Evolutionary conservation across 2,113 vertebrate species (phyloP), one percentile per base, ranked within the genome.

Genomic region (Pungitius pungitius): DNA sequence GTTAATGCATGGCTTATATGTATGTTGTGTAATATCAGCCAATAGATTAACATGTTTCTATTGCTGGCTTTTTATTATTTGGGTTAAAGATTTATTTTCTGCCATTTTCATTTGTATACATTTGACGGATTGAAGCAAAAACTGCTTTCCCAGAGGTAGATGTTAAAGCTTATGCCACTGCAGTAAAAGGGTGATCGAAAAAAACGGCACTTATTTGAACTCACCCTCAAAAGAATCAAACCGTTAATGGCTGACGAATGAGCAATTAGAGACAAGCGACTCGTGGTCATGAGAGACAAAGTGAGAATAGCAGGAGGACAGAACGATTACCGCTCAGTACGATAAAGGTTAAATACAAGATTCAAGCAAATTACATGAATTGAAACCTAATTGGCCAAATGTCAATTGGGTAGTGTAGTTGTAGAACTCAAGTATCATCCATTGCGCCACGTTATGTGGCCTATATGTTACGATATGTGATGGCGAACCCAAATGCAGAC

Each of bases 311-410:
- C 24, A 54, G 6, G 13, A 39, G 62, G 3, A 2, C 52, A 71
- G 63, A 49, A 30, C 73, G 72, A 85, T 84, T 78, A 75, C 11
- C 42, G 84, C 79, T 82, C 64, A 75, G 33, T 11, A 39, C 45
- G n/a, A 58, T 59, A 65, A 67, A 83, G 62, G 52, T 87, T 85
- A 85, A 88, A 88, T 60, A 84, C 54, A 56, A 85, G 64, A 86
- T 83, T 66, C 11, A 6, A 74, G 68, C 49, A 73, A 77, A 69
- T 85, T 75, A 75, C 43, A 85, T 69, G 67, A 80, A 88, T 81
- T 70, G 12, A 6, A 79, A 81, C 75, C 45, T 82, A 58, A 84
- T 89, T 82, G 85, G 33, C 62, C 59, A 91, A 90, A 87, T 88
- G 85, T 87, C 85, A 90, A 61, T 63, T 57, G 24, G 77, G 37